Percentiles rank a stretch among this genome's conserved stretches.
Evolutionary conservation across 2,888 invertebrate species (phyloP).

Genomic region (Metalampra italica): DNA sequence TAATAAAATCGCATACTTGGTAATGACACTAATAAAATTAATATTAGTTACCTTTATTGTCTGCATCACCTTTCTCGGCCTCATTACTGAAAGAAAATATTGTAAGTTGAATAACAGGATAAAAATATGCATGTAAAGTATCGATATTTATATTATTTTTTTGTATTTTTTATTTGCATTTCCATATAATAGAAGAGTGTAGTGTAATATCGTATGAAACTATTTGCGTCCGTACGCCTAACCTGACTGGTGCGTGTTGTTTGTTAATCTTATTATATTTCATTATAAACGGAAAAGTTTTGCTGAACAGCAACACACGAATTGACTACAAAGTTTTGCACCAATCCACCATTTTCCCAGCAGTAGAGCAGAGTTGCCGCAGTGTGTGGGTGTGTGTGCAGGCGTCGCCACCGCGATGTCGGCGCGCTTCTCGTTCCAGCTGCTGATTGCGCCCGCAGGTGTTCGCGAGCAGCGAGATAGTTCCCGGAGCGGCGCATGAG

Average conservation of each 20-base stretch:
- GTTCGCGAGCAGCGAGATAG: background rate
- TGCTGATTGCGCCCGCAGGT: conserved; percentile 10
- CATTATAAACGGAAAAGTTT: too few species aligned
- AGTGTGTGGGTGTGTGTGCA: background rate
- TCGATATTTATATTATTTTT: too few species aligned
- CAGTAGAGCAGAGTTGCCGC: conserved; percentile 5
- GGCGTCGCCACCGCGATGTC: background rate
- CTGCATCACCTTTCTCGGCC: conserved; percentile 55
- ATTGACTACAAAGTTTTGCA: conserved; percentile 79
- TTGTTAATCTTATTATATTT: too few species aligned
- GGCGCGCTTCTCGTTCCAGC: conserved; percentile 12
- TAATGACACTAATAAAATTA: too few species aligned
- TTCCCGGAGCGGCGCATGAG: background rate
- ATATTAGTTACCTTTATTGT: conserved; percentile 50
- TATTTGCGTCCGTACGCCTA: too few species aligned
- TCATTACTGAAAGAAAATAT: conserved; percentile 63
- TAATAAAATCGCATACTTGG: too few species aligned
- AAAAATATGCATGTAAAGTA: conserved; percentile 1
- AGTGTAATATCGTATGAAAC: too few species aligned
- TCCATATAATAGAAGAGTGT: too few species aligned
- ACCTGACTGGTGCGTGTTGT: too few species aligned
- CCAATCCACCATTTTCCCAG: conserved; percentile 39
- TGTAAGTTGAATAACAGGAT: conserved; percentile 20
- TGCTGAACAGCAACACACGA: conserved; percentile 7
- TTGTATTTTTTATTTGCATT: too few species aligned